These are phyloP conservation scores for Goniozus legneri DNA, from an alignment of 1,140 invertebrate genomes.

Conservation along the genomic window DNA sequence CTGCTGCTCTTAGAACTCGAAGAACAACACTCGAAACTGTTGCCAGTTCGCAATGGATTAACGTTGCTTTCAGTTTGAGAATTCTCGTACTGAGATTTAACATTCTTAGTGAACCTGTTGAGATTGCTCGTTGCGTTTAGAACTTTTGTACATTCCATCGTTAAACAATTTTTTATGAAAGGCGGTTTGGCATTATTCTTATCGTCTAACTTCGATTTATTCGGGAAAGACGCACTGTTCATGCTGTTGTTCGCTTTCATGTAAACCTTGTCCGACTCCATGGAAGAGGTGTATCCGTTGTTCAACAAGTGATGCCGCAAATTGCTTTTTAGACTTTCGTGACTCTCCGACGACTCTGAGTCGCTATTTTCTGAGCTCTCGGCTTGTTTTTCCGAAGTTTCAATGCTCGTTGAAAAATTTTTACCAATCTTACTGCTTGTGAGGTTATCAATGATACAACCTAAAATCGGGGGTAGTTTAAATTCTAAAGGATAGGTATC, in stretches of 20 bases:
- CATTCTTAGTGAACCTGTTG: too few relatives aligned
- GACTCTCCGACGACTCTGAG: conserved; percentile 37
- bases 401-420: conserved; percentile 26
- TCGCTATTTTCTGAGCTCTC: conserved; percentile 31
- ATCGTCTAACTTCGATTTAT: too few relatives aligned
- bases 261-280: conserved; percentile 19
- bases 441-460: conserved; percentile 58
- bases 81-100: too few relatives aligned
- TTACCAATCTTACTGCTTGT: conserved; percentile 53
- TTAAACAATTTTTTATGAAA: background rate
- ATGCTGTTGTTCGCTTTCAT: too few relatives aligned
- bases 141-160: background rate
- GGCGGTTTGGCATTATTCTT: conserved; percentile 10
- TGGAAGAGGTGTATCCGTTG: conserved; percentile 7
- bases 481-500: conserved; percentile 42
- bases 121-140: too few relatives aligned
- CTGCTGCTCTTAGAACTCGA: conserved; percentile 39
- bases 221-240: too few relatives aligned
- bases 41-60: too few relatives aligned
- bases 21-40: conserved; percentile 26
- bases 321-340: conserved; percentile 34
- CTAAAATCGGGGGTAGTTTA: conserved; percentile 67
- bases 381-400: conserved; percentile 10
- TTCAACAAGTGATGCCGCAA: conserved; percentile 33
- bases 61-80: too few relatives aligned